These are phyloP conservation scores for Tadarida brasiliensis DNA, from an alignment of 2,797 vertebrate species.

Conservation along the genomic window DNA sequence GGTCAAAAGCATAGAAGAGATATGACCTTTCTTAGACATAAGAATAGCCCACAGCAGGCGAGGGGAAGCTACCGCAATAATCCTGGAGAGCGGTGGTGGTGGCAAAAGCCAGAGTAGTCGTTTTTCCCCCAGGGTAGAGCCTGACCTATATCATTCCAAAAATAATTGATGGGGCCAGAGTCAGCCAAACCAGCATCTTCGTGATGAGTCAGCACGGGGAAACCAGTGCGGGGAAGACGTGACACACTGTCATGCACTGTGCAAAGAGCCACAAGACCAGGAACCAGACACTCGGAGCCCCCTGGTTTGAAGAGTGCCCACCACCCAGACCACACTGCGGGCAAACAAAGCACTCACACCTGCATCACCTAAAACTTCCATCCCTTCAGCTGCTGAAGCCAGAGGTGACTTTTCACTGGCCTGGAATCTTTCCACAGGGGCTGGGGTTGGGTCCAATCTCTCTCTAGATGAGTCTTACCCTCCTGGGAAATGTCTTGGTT, in stretches of 20 bases:
- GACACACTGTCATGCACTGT: background rate
- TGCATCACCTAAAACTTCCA: slow-evolving; percentile 48
- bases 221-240: background rate
- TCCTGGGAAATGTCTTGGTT: background rate
- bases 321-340: background rate
- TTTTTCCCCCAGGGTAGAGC: background rate
- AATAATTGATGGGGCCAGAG: background rate
- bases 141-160: background rate
- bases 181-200: slow-evolving; percentile 38
- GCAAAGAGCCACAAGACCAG: background rate
- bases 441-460: background rate
- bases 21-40: background rate
- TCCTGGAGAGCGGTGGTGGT: background rate
- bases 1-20: background rate
- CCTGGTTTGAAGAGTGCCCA: background rate
- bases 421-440: background rate
- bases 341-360: slow-evolving; percentile 24
- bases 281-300: background rate
- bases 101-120: background rate
- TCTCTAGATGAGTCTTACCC: background rate
- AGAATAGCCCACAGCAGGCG: background rate
- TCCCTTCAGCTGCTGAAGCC: background rate
- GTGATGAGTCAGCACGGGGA: slow-evolving; percentile 35
- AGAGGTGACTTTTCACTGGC: background rate
- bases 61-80: background rate